Base-by-base conservation (phyloP, 2,113 vertebrate species). In the Solenodon paradoxus region DNA sequence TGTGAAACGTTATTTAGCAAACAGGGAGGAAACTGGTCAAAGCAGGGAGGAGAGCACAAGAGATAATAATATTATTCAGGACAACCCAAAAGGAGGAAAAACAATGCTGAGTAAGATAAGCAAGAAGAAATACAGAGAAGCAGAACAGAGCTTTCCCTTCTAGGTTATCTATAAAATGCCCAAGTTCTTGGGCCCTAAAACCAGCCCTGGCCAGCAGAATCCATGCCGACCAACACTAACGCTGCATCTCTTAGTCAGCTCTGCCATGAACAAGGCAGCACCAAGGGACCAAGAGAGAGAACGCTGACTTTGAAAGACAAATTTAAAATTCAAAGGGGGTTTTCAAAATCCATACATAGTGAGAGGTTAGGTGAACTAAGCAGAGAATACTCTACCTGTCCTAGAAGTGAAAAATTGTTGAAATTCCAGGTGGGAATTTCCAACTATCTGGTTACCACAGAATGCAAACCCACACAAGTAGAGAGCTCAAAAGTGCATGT, bases 41-140 rank as follows among this genome's bases (percentile, higher is more conserved):
- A 95, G 75, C 53, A 64, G 71, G 85, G 81, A 94, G 84, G 75
- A 75, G 84, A 81, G 7, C 71, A 79, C 20, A 15, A n/a, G 55
- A 40, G 79, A 90, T 19, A 92, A 88, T 35, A 59, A 75, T 80
- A 81, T 81, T 85, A 78, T 88, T 95, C 77, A 92, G 61, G 28
- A 94, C 40, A 96, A 95, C 47, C 35, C 45, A 45, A 69, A 40
- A 53, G 6, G 20, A 26, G 26, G 6, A n/a, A 87, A 81, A 83
- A 26, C 22, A 82, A 91, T 40, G 7, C 32, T 28, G 28, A 49
- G 28, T 16, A 49, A 91, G 78, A 85, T 72, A 81, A 81, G 35
- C n/a, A 38, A 15, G n/a, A 51, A 63, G 8, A 57, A 40, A 74
- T 45, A 78, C 53, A 69, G 74, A 69, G 71, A 45, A 22, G 55